phyloP scores from a whole-genome alignment of 2,888 invertebrate genomes.

The Drosophila ezoana region DNA sequence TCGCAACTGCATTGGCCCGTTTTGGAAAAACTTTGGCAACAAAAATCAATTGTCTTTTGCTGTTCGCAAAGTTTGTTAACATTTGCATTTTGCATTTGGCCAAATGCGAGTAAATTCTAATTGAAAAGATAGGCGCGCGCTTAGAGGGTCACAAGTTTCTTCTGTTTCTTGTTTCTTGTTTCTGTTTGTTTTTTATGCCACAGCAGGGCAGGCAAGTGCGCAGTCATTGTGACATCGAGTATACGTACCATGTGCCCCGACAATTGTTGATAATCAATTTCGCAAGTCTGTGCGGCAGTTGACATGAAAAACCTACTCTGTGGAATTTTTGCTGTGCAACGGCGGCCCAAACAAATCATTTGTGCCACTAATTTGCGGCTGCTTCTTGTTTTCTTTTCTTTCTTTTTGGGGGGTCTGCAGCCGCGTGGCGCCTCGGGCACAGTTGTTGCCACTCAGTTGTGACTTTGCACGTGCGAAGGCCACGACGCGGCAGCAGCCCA shows the following conservation, averaged over 20 bases:
- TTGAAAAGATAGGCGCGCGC: constrained; percentile 59
- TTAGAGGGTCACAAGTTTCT: constrained; percentile 33
- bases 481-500: constrained; percentile 30
- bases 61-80: constrained; percentile 47
- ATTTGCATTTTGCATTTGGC: constrained; percentile 28
- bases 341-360: constrained; percentile 68
- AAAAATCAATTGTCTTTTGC: constrained; percentile 59
- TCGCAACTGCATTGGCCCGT: constrained; percentile 70
- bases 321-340: constrained; percentile 65
- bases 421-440: constrained; percentile 36
- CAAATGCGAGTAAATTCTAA: constrained; percentile 54
- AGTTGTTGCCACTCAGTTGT: constrained; percentile 57
- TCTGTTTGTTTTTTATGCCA: neutral
- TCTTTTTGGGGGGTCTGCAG: constrained; percentile 7
- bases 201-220: constrained; percentile 53
- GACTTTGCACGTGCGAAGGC: constrained; percentile 64
- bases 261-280: constrained; percentile 77
- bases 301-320: constrained; percentile 64
- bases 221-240: constrained; percentile 54
- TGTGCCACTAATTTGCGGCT: constrained; percentile 66
- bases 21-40: constrained; percentile 57
- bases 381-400: constrained; percentile 23
- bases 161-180: neutral
- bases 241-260: constrained; percentile 33
- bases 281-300: constrained; percentile 46